Conservation (phyloP, 2,113 vertebrate genomes). For the Salvelinus namaycush region DNA sequence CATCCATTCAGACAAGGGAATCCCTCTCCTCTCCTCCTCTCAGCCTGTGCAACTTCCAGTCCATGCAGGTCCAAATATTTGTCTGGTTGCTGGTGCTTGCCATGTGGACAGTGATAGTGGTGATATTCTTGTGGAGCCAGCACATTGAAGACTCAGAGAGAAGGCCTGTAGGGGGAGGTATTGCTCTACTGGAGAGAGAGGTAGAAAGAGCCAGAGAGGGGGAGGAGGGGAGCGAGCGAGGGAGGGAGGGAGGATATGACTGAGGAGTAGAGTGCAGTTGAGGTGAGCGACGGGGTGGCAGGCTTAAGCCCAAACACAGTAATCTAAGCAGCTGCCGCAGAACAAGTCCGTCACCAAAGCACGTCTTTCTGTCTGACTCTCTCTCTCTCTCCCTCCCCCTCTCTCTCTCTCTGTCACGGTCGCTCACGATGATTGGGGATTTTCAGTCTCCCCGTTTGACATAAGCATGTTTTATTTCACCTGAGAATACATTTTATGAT, state of each 20-base stretch:
- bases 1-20: too few species aligned
- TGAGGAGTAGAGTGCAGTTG: conserved; percentile 58
- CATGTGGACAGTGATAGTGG: too few species aligned
- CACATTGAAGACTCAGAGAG: conserved; percentile 26
- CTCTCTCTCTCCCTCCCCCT: not conserved
- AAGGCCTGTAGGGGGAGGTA: conserved; percentile 63
- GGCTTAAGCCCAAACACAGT: conserved; percentile 48
- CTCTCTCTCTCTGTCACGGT: not conserved
- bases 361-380: too few species aligned
- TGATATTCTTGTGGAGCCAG: not conserved
- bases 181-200: conserved; percentile 34
- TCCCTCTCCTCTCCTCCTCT: too few species aligned
- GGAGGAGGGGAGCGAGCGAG: not conserved
- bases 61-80: too few species aligned
- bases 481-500: too few species aligned
- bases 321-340: conserved; percentile 62
- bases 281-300: conserved; percentile 63
- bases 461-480: not conserved
- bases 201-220: not conserved
- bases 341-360: too few species aligned
- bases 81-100: too few species aligned
- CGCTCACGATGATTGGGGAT: not conserved
- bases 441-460: not conserved
- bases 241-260: conserved; percentile 5
- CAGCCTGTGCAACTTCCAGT: too few species aligned